Percentiles rank a stretch among this genome's conserved stretches.
Evolutionary conservation across 2,797 vertebrate genomes (phyloP).

Genomic region (Rallus crepitans): DNA sequence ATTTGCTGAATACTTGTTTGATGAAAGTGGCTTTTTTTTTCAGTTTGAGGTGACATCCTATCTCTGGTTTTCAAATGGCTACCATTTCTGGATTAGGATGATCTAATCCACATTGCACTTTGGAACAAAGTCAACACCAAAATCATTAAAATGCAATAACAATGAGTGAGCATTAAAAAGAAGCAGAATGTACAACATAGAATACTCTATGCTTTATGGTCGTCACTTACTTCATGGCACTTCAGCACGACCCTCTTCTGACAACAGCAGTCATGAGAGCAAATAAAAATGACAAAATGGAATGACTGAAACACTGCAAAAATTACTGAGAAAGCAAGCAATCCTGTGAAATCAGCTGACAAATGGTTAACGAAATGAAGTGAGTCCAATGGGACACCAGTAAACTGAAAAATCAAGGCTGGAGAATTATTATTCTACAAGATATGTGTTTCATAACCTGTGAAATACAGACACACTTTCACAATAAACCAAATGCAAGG

Average conservation of each 20-base stretch:
- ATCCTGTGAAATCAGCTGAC: neutral
- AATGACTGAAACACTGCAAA: conserved; percentile 69
- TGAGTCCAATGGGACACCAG: neutral
- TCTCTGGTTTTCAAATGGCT: conserved; percentile 18
- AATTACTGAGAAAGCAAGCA: conserved; percentile 37
- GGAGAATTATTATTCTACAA: neutral
- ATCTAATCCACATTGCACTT: conserved; percentile 31
- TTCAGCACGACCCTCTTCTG: conserved; percentile 79
- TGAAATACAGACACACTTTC: neutral
- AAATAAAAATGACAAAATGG: conserved; percentile 77
- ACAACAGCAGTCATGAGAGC: conserved; percentile 75
- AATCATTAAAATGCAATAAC: neutral
- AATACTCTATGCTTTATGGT: neutral
- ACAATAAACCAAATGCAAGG: neutral
- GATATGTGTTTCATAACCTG: neutral
- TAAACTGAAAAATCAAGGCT: neutral
- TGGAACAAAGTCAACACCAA: neutral
- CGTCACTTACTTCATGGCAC: conserved; percentile 73
- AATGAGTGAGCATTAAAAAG: conserved; percentile 8
- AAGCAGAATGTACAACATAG: conserved; percentile 30
- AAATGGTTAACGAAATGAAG: neutral
- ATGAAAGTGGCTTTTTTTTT: neutral
- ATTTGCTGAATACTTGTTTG: neutral
- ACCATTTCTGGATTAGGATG: conserved; percentile 55
- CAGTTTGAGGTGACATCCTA: neutral